phyloP scores from a whole-genome alignment of 2,888 invertebrate genomes.

The Amiota communis region DNA sequence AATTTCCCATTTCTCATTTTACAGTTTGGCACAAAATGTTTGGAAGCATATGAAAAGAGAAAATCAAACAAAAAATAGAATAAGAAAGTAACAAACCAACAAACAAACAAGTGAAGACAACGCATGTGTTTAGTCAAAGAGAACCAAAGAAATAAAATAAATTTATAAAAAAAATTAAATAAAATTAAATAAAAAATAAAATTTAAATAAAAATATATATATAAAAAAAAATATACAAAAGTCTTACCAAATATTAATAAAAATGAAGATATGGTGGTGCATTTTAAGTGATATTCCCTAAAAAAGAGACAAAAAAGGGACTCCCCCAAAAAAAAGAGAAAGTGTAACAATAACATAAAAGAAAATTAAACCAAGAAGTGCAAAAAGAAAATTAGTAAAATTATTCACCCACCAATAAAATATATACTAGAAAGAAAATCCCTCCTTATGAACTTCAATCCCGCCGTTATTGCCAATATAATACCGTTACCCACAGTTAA shows the following conservation, averaged over 20 bases:
- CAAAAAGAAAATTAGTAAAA: constrained; percentile 15
- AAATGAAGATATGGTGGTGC: constrained; percentile 38
- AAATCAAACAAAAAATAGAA: background rate
- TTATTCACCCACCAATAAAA: background rate
- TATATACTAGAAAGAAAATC: background rate
- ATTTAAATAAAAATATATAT: background rate
- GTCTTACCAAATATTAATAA: no score
- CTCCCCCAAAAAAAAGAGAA: background rate
- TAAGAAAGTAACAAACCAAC: background rate
- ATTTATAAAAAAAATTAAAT: constrained; percentile 43
- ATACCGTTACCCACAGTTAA: constrained; percentile 33
- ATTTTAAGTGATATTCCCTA: constrained; percentile 61
- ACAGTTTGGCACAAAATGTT: background rate
- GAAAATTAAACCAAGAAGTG: background rate
- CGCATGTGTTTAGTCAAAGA: background rate
- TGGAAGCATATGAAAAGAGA: constrained; percentile 1
- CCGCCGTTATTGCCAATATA: constrained; percentile 43
- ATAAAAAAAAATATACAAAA: background rate
- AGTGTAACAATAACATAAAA: background rate
- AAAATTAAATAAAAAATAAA: constrained; percentile 18
- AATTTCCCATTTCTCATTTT: no score
- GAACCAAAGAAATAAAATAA: constrained; percentile 15
- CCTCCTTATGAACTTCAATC: constrained; percentile 62
- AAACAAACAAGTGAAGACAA: background rate
- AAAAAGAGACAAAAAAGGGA: background rate